phyloP scores from a whole-genome alignment of 2,113 vertebrate genomes.

The Rhinogobius similis region DNA sequence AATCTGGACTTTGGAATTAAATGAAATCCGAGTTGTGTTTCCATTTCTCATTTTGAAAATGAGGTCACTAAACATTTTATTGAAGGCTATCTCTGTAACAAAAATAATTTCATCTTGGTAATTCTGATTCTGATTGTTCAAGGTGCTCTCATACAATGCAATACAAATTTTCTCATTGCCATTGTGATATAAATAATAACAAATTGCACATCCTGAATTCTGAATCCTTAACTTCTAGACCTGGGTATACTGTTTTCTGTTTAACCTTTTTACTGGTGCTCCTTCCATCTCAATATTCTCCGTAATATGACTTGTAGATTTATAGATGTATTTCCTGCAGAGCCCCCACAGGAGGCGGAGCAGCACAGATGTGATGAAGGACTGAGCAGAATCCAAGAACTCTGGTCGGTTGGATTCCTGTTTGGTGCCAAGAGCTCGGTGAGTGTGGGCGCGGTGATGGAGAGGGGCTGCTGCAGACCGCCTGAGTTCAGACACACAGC shows the following conservation, averaged over 20 bases:
- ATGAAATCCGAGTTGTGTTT: background rate
- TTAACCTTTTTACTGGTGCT: constrained; percentile 39
- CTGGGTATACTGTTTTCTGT: constrained; percentile 45
- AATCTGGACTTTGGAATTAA: too few species aligned
- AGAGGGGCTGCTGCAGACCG: constrained; percentile 25
- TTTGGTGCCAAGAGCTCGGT: constrained; percentile 49
- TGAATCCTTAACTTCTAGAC: constrained; percentile 45
- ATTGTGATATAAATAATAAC: background rate
- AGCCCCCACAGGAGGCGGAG: constrained; percentile 54
- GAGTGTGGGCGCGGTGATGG: constrained; percentile 30
- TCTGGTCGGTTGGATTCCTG: constrained; percentile 36
- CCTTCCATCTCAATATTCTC: constrained; percentile 61
- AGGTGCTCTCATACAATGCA: too few species aligned
- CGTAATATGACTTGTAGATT: constrained; percentile 67
- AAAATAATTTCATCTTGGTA: too few species aligned
- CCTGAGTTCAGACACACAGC: constrained; percentile 41
- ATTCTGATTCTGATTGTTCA: too few species aligned
- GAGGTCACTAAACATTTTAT: background rate
- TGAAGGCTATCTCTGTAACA: too few species aligned
- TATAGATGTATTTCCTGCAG: constrained; percentile 61
- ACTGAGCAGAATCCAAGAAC: constrained; percentile 58
- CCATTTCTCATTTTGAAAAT: too few species aligned
- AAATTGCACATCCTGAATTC: constrained; percentile 4
- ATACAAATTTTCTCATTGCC: too few species aligned
- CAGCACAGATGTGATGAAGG: constrained; percentile 68